Base-by-base conservation (phyloP, 2,113 vertebrate species). In the Psophia crepitans region DNA sequence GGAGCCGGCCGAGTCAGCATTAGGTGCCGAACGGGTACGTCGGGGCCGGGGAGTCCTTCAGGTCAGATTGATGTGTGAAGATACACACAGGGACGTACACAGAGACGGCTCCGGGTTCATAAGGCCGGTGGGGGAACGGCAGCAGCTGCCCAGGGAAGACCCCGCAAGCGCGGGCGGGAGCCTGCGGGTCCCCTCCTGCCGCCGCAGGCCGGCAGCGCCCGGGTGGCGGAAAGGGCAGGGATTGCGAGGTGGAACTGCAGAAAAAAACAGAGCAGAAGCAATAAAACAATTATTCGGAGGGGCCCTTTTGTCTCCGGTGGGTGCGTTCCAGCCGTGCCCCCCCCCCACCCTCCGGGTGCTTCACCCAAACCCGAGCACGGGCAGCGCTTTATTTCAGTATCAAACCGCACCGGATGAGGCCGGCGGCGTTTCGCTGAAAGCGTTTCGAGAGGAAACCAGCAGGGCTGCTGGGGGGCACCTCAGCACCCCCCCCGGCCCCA, bases 1-100 rank as follows among this genome's bases (percentile, higher is more conserved):
- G 41, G 7, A 8, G 33, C 63, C 32, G 39, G 33, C 35, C 63
- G 48, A 68, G 74, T 18, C 61, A 84, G 78, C 26, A 5, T 15
- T 2, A 33, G 61, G 81, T 6, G 41, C 69, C 12, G 2, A 51
- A 48, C 9, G 30, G 35, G 74, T 15, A 30, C 4, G 1, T 4
- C 4, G 11, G 54, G 53, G 37, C 41, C 4, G 0, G 32, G 74
- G 48, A 32, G 32, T 4, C 7, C 6, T 44, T 20, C 58, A 21
- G 58, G 17, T 27, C 21, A 14, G 60, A 5, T 27, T 35, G 43
- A 14, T 10, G 4, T 16, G n/a, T 20, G 14, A 53, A 44, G 17
- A 1, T 6, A 11, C 2, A 3, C 17, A 23, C 3, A 1, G 12
- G 37, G 21, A 15, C 3, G 2, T 15, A 27, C 13, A 27, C 22